Base-by-base conservation (phyloP, 2,113 vertebrate species). In the Neolamprologus modestus region DNA sequence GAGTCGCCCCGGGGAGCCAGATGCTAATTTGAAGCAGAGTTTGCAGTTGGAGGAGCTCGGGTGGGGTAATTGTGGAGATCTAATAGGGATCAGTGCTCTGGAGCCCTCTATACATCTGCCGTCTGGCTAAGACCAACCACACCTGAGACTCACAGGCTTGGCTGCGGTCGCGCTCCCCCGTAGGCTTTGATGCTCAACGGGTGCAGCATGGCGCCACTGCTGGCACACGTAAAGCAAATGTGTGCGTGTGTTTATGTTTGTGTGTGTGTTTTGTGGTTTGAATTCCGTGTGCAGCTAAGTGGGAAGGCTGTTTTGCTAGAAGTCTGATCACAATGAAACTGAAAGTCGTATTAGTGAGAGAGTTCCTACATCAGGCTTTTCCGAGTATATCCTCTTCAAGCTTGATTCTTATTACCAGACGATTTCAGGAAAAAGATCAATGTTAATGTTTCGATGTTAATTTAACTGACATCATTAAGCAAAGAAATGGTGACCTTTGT, bases 11-110 rank as follows among this genome's bases (percentile, higher is more conserved):
- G 54, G 88, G 94, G 88, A 88, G 63, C 91, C 93, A 89, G 86
- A 92, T 91, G 93, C 95, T 95, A 94, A 96, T 96, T 95, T 90
- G 94, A 94, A 94, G 93, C 93, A 94, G 94, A 90, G 92, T 93
- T 92, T 91, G 89, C 78, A 73, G 89, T 91, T 19, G 63, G 54
- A 57, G 54, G 2, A 21, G 52, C 26, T 84, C 28, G 80, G 55
- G 81, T 50, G 90, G 92, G 89, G 92, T 93, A 92, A 95, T 95
- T 95, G 94, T 88, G 61, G 91, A 90, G 87, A 91, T 90, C 92
- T 96, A 95, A 96, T 94, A 91, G 94, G 93, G 92, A 95, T 95
- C 93, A 94, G 94, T 93, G 95, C 93, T 91, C 86, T 90, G 91
- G 94, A 95, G 91, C 84, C 78, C 90, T 94, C 87, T 7, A 88